These are phyloP conservation scores for Gymnogyps californianus DNA, from an alignment of 2,113 vertebrate species.

Conservation along the genomic window DNA sequence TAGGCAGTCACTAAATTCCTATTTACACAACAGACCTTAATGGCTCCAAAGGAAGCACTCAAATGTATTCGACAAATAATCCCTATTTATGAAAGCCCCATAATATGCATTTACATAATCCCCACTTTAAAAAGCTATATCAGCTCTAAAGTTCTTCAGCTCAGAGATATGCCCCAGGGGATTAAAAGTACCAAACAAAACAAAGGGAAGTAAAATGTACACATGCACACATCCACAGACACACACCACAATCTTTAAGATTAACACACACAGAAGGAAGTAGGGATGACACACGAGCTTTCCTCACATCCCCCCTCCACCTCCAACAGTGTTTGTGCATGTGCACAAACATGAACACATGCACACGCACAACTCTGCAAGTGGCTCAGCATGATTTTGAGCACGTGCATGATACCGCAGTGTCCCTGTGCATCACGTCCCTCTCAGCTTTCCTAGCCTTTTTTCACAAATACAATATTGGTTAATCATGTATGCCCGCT, in stretches of 20 bases:
- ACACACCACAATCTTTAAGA: fast-evolving
- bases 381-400: fast-evolving
- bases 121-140: constrained; percentile 44
- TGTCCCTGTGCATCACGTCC: fast-evolving
- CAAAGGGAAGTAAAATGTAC: neutral
- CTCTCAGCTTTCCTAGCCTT: neutral
- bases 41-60: constrained; percentile 48
- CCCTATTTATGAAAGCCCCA: constrained; percentile 51
- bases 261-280: neutral
- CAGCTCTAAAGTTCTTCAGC: constrained; percentile 46
- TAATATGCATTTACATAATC: constrained; percentile 65
- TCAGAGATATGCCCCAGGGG: constrained; percentile 6
- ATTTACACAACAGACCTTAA: constrained; percentile 57
- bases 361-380: neutral
- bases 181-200: constrained; percentile 32
- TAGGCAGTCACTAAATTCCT: constrained; percentile 44
- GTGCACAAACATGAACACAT: fast-evolving
- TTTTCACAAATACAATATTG: fast-evolving
- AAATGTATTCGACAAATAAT: constrained; percentile 44
- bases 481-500: fast-evolving
- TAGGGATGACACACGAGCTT: neutral
- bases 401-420: fast-evolving
- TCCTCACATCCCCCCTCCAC: neutral
- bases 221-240: neutral
- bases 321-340: neutral